A percentile compares a stretch with the other conserved stretches of the same genome.
Evolutionary conservation across 2,888 invertebrate genomes (phyloP).

Genomic region (Drosophila atroscutellata): DNA sequence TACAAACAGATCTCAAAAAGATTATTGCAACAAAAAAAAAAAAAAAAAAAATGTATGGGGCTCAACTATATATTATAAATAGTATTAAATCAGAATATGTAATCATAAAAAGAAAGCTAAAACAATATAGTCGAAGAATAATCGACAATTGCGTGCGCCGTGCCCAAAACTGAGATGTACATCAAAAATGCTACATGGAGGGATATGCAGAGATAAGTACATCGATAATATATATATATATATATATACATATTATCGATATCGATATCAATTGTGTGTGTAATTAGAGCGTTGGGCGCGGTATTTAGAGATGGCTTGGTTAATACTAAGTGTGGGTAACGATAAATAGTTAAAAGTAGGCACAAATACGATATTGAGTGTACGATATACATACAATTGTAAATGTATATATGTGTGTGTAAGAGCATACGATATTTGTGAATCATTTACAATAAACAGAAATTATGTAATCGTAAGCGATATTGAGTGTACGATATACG

Average conservation of each 20-base stretch:
- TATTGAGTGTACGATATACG: slow-evolving; percentile 9
- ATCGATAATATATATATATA: neutral
- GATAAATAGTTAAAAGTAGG: slow-evolving; percentile 61
- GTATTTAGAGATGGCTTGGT: slow-evolving; percentile 16
- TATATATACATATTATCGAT: neutral
- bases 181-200: neutral
- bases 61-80: neutral
- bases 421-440: slow-evolving; percentile 2
- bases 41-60: slow-evolving; percentile 3
- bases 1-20: slow-evolving; percentile 13
- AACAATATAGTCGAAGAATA: slow-evolving; percentile 12
- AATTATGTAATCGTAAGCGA: neutral
- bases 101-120: slow-evolving; percentile 4
- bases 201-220: neutral
- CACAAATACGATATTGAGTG: slow-evolving; percentile 22
- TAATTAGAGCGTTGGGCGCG: slow-evolving; percentile 1
- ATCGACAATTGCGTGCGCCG: slow-evolving; percentile 13
- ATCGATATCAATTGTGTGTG: neutral
- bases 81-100: slow-evolving; percentile 2
- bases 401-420: neutral
- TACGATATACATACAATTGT: slow-evolving; percentile 5
- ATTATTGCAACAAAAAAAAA: slow-evolving; percentile 3
- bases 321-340: slow-evolving; percentile 62
- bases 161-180: neutral
- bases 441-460: neutral